Base-by-base conservation (phyloP, 2,797 vertebrate species). In the Eurystomus glaucurus region DNA sequence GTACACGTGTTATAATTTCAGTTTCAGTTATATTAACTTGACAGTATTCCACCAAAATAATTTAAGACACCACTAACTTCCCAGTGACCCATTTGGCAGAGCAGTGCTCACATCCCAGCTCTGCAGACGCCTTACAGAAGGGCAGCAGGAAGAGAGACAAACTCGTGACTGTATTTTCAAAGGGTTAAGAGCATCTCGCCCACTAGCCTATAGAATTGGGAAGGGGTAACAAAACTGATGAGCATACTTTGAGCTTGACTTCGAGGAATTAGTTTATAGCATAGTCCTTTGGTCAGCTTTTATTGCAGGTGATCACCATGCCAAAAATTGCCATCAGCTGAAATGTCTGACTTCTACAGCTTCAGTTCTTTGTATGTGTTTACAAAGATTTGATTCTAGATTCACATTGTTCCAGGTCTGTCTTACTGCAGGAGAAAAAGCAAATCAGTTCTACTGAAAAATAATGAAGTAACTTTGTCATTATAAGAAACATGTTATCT, bases 171-270 rank as follows among this genome's bases (percentile, higher is more conserved):
- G 17, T 0, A 18, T 39, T 87, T 86, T 51, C n/a, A 41, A 55
- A 72, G 20, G 11, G 7, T 9, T 21, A 65, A 74, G 35, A 35
- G 35, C 62, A 68, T 5, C 45, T 60, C 62, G 60, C 14, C n/a
- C 54, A 23, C 0, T 3, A 64, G 31, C 26, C n/a, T 43, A 1
- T 1, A 5, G 23, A 21, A 25, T 0, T n/a, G 22, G n/a, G 26
- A 69, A 9, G 50, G 28, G 12, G 15, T 4, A 66, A 31, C 50
- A 72, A 61, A 93, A 55, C 3, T 8, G 31, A 57, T 58, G 18
- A 81, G 39, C 46, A 11, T 14, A 57, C 3, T 12, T 58, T 16
- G 23, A 86, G 54, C 60, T n/a, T 37, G 51, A 88, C 68, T 89
- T 68, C 25, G 21, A 72, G 58, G 68, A 86, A 74, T 55, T 14